phyloP scores from a whole-genome alignment of 2,888 invertebrate genomes.

The Linyphia triangularis region DNA sequence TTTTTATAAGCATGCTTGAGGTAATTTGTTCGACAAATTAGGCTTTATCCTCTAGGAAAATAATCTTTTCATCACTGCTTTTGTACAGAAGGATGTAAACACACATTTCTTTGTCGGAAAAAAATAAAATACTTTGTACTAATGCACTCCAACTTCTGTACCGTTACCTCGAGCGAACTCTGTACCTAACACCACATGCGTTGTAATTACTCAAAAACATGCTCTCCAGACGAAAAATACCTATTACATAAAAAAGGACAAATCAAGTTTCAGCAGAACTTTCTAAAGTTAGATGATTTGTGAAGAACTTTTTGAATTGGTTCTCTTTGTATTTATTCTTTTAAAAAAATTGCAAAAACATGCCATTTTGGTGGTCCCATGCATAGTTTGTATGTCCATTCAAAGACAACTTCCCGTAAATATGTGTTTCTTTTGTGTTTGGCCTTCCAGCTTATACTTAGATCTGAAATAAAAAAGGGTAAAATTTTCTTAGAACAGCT shows the following conservation, averaged over 20 bases:
- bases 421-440: background rate
- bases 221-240: background rate
- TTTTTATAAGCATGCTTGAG: too few relatives aligned
- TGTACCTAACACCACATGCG: background rate
- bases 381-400: background rate
- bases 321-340: background rate
- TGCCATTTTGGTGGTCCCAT: background rate
- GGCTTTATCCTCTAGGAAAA: too few relatives aligned
- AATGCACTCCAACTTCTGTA: background rate
- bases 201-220: slow-evolving; percentile 1
- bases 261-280: slow-evolving; percentile 7
- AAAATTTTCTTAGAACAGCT: background rate
- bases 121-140: too few relatives aligned
- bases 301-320: background rate
- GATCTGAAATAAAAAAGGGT: background rate
- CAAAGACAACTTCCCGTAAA: background rate
- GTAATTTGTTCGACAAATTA: too few relatives aligned
- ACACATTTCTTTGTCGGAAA: too few relatives aligned
- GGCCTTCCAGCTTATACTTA: background rate
- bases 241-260: slow-evolving; percentile 3
- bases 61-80: background rate
- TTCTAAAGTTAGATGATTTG: background rate
- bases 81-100: too few relatives aligned
- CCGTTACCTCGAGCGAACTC: slow-evolving; percentile 8
- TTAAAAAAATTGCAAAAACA: background rate